These are phyloP conservation scores for Melanotaenia maccullochi DNA, from an alignment of 2,797 vertebrate genomes.

Conservation along the genomic window DNA sequence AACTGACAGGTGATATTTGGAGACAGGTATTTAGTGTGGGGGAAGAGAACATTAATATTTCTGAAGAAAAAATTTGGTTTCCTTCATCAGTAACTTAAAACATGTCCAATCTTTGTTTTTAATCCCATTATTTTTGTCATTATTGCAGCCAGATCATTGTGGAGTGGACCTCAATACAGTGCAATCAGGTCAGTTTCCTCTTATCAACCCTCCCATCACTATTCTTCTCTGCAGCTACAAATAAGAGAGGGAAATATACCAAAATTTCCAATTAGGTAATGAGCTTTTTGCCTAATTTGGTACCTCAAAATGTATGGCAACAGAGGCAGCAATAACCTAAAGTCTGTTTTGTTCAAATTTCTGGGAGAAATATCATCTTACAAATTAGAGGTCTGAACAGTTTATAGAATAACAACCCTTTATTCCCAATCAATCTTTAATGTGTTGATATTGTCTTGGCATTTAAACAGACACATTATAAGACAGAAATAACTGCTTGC, in stretches of 20 bases:
- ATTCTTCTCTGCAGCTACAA: background rate
- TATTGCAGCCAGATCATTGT: background rate
- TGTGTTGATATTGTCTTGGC: conserved; percentile 1
- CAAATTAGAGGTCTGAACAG: background rate
- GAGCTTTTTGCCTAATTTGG: background rate
- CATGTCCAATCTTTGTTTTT: conserved; percentile 1
- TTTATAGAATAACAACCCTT: background rate
- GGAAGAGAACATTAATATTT: conserved; percentile 13
- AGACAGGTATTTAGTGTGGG: conserved; percentile 5
- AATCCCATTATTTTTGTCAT: background rate
- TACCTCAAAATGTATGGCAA: background rate
- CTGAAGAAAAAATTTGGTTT: background rate
- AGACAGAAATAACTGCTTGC: conserved; percentile 17
- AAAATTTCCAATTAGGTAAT: background rate
- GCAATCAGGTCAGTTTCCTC: background rate
- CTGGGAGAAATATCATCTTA: background rate
- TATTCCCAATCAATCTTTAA: background rate
- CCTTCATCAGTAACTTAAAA: background rate
- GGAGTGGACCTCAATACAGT: background rate
- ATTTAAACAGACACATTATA: conserved; percentile 17
- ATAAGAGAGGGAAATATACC: background rate
- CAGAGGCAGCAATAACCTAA: background rate
- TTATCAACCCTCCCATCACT: background rate
- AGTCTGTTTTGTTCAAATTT: background rate
- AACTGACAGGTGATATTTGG: conserved; percentile 39